phyloP scores from a whole-genome alignment of 2,888 invertebrate genomes.

The Orchestes rusci region DNA sequence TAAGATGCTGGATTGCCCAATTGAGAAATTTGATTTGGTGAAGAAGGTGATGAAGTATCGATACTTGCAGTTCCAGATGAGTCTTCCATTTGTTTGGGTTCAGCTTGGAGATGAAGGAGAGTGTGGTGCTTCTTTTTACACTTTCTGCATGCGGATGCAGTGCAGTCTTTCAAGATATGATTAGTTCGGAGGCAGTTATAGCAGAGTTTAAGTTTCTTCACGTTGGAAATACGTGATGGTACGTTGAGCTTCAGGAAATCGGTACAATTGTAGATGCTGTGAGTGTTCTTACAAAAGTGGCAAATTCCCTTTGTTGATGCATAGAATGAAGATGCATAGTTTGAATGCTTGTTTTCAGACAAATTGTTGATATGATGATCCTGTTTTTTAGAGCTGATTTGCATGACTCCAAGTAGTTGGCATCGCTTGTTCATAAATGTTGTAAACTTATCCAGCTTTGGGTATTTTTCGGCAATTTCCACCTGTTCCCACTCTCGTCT shows the following conservation, averaged over 20 bases:
- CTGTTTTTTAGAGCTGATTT: too few relatives aligned
- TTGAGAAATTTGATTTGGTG: not conserved
- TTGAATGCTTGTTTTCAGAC: too few relatives aligned
- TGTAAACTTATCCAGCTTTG: constrained; percentile 13
- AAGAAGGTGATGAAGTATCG: not conserved
- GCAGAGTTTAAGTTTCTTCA: too few relatives aligned
- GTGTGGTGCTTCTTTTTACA: not conserved
- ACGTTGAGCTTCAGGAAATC: not conserved
- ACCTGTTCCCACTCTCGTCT: constrained; percentile 18
- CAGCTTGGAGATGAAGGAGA: not conserved
- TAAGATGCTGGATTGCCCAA: not conserved
- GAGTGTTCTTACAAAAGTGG: not conserved
- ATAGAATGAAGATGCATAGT: too few relatives aligned
- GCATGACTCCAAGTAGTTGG: constrained; percentile 11
- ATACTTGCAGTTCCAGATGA: not conserved
- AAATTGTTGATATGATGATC: too few relatives aligned
- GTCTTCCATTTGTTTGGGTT: too few relatives aligned
- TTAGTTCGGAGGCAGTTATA: not conserved
- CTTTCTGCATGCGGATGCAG: not conserved
- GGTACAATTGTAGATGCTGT: not conserved
- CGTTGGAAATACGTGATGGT: not conserved
- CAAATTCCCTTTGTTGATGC: too few relatives aligned
- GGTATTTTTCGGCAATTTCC: constrained; percentile 4
- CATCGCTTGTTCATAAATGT: constrained; percentile 16
- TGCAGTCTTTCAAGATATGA: constrained; percentile 1